Evolutionary conservation across 2,797 vertebrate genomes (phyloP).

Genomic region (Chaunax sp.): DNA sequence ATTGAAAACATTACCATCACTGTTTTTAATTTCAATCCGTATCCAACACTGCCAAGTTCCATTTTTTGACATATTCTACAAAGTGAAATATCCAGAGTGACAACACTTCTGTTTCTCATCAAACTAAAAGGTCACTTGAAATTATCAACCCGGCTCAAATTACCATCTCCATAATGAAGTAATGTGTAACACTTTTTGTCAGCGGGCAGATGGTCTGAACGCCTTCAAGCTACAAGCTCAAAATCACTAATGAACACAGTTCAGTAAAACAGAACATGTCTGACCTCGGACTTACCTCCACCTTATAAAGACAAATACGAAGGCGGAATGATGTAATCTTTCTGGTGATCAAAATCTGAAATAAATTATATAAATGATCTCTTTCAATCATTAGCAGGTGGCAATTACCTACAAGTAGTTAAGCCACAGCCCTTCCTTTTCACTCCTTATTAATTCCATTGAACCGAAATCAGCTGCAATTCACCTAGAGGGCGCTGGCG

Average conservation of each 20-base stretch:
- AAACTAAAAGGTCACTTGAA: conserved; percentile 53
- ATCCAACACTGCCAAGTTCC: neutral
- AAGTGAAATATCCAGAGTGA: conserved; percentile 11
- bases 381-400: neutral
- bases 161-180: conserved; percentile 49
- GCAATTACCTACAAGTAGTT: neutral
- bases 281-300: conserved; percentile 36
- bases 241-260: conserved; percentile 59
- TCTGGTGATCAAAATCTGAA: conserved; percentile 31
- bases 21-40: conserved; percentile 9
- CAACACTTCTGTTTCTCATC: conserved; percentile 27
- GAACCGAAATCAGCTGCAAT: too few relatives aligned
- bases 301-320: conserved; percentile 24
- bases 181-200: conserved; percentile 40
- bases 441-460: too few relatives aligned
- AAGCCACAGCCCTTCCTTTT: too few relatives aligned
- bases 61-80: neutral
- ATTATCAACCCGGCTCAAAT: conserved; percentile 40
- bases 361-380: conserved; percentile 15
- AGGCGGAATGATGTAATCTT: conserved; percentile 25
- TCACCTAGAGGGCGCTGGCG: too few relatives aligned
- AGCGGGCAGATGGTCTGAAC: conserved; percentile 45
- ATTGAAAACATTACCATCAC: conserved; percentile 5
- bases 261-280: conserved; percentile 32
- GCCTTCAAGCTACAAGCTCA: conserved; percentile 42